Evolutionary conservation across 2,113 vertebrate species (phyloP), one percentile per base, ranked within the genome.

Genomic region (Promerops cafer): DNA sequence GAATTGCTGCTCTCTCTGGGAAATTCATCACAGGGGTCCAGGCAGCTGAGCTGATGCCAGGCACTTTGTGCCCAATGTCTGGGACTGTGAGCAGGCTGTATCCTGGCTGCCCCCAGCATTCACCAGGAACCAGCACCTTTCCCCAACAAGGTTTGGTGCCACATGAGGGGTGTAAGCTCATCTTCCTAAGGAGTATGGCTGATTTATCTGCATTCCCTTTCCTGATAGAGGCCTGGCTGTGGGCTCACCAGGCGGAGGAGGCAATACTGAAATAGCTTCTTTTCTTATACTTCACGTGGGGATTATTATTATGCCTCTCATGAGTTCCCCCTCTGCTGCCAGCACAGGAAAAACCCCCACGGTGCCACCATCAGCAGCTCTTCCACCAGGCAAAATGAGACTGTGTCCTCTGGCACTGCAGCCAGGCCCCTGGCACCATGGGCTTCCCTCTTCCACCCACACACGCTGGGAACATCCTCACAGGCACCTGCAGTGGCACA

Each of bases 241-340:
- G 4, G 72, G 90, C 87, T 87, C 24, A 10, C 85, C 72, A 81
- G 87, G 94, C 53, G 18, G 90, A 85, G 89, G 92, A 96, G 85
- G 89, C 69, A 93, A 95, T 45, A 89, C 92, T 91, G 85, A 97
- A 97, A 97, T 89, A 96, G 93, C 71, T 96, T 77, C 60, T 91
- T 96, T 92, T 89, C 89, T 94, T 93, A 78, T 75, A 59, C 70
- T 92, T 93, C 78, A 87, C 18, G 3, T 87, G 49, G 71, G 79
- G 56, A 93, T 90, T 95, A 85, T 94, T 87, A 81, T 93, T 87
- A 80, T 45, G 53, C 72, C 35, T 93, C 87, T 64, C 61, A 60
- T 65, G n/a, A 82, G 42, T 85, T 33, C 57, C 54, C 71, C 69
- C 14, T 74, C 69, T 54, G 75, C 82, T 85, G 78, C 72, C 64